Conservation (phyloP, 2,888 invertebrate species). For the Eupithecia centaureata region DNA sequence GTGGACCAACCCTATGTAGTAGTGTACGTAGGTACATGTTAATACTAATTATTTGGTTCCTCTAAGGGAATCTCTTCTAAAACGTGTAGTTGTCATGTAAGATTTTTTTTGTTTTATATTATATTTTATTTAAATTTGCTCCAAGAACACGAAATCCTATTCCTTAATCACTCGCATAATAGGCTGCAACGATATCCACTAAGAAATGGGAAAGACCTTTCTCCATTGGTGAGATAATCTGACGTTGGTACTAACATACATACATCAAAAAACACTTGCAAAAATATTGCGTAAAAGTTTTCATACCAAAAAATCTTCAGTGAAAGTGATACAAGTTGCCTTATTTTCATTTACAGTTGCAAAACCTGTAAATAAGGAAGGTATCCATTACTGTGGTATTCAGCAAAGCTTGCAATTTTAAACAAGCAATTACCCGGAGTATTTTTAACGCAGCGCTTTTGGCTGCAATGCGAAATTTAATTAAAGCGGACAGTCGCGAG, state of each 20-base stretch:
- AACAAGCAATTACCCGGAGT: conserved; percentile 26
- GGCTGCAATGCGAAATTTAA: conserved; percentile 28
- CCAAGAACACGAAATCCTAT: too few relatives aligned
- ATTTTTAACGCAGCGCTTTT: conserved; percentile 19
- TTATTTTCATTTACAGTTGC: neutral
- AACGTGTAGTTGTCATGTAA: too few relatives aligned
- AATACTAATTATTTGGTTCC: too few relatives aligned
- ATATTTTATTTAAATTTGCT: too few relatives aligned
- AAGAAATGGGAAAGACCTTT: neutral
- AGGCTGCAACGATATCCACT: neutral
- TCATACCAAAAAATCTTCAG: neutral
- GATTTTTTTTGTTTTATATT: too few relatives aligned
- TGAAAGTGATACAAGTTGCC: neutral
- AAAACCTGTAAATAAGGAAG: conserved; percentile 2
- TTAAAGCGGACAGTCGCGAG: conserved; percentile 22
- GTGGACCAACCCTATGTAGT: too few relatives aligned
- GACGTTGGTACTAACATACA: too few relatives aligned
- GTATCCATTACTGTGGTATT: conserved; percentile 11
- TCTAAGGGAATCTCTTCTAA: too few relatives aligned
- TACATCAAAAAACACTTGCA: neutral
- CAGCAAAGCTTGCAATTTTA: conserved; percentile 30
- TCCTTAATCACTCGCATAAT: too few relatives aligned
- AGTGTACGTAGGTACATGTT: too few relatives aligned
- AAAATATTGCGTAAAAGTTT: neutral
- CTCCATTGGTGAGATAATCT: neutral